A percentile compares a stretch with the other conserved stretches of the same genome.
Conservation (phyloP, 1,140 invertebrate species). For the Aphidius gifuensis region DNA sequence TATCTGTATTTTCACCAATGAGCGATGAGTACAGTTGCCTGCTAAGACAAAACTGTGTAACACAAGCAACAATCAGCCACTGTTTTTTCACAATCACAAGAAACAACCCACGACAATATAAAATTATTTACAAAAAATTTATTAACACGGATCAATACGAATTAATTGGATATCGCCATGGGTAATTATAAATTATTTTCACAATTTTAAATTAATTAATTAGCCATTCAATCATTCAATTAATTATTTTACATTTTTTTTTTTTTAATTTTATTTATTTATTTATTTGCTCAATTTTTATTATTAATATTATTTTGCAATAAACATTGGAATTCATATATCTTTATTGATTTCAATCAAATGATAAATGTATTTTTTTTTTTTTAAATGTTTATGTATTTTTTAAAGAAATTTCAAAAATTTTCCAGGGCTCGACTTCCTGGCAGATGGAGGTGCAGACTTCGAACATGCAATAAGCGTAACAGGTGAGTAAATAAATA, state of each 20-base stretch:
- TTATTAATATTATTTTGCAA: background rate
- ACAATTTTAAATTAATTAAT: background rate
- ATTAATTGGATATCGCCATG: conserved; percentile 31
- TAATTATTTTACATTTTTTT: background rate
- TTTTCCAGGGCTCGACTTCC: conserved; percentile 65
- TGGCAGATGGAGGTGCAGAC: conserved; percentile 66
- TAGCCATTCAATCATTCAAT: background rate
- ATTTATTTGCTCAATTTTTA: conserved; percentile 15
- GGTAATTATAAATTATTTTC: conserved; percentile 26
- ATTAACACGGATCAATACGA: conserved; percentile 29
- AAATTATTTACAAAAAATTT: conserved; percentile 13
- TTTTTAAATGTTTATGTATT: background rate
- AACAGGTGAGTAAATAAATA: conserved; percentile 57
- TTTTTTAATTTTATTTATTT: conserved; percentile 2
- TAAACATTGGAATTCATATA: conserved; percentile 2
- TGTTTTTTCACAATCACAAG: conserved; percentile 29
- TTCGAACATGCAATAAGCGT: conserved; percentile 69
- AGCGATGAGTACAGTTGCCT: conserved; percentile 34
- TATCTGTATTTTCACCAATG: conserved; percentile 40
- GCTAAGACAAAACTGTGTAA: conserved; percentile 38
- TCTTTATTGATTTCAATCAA: too few relatives aligned
- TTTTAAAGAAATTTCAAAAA: background rate
- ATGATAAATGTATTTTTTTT: conserved; percentile 10
- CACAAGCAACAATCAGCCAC: conserved; percentile 35
- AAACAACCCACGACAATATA: conserved; percentile 8